These are phyloP conservation scores for Antedon mediterranea DNA, from an alignment of 53 echinoderm and acorn worm genomes.

Conservation along the genomic window DNA sequence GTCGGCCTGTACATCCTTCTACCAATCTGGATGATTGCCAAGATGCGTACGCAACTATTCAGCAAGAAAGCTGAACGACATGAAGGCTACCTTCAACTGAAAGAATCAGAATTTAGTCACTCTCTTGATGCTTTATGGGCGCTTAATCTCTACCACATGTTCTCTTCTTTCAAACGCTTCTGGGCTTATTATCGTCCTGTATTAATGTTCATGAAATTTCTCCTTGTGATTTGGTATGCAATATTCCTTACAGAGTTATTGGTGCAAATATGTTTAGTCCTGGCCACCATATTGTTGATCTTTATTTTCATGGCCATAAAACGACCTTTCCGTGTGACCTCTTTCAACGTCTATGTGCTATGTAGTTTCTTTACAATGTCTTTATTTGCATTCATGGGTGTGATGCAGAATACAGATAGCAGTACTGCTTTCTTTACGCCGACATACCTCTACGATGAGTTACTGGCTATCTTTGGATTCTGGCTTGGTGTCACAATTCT, in stretches of 20 bases:
- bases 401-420: slow-evolving; percentile 65
- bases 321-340: slow-evolving; percentile 74
- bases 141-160: slow-evolving; percentile 76
- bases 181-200: slow-evolving; percentile 89
- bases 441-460: slow-evolving; percentile 49
- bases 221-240: slow-evolving; percentile 54
- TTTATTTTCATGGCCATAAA: slow-evolving; percentile 50
- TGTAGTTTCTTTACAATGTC: slow-evolving; percentile 62
- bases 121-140: slow-evolving; percentile 81
- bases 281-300: slow-evolving; percentile 37
- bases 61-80: slow-evolving; percentile 66
- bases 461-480: slow-evolving; percentile 33
- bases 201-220: slow-evolving; percentile 66
- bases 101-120: slow-evolving; percentile 81
- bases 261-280: slow-evolving; percentile 60
- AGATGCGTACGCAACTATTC: slow-evolving; percentile 70
- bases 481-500: slow-evolving; percentile 50
- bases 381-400: slow-evolving; percentile 49
- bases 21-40: slow-evolving; percentile 85
- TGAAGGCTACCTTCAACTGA: slow-evolving; percentile 89
- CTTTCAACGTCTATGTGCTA: slow-evolving; percentile 65
- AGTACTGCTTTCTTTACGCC: slow-evolving; percentile 78
- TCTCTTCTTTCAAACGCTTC: slow-evolving; percentile 87
- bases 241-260: slow-evolving; percentile 50
- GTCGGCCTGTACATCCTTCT: slow-evolving; percentile 59